phyloP scores from a whole-genome alignment of 35 echinoderm and acorn worm genomes.

The Apostichopus parvimensis region DNA sequence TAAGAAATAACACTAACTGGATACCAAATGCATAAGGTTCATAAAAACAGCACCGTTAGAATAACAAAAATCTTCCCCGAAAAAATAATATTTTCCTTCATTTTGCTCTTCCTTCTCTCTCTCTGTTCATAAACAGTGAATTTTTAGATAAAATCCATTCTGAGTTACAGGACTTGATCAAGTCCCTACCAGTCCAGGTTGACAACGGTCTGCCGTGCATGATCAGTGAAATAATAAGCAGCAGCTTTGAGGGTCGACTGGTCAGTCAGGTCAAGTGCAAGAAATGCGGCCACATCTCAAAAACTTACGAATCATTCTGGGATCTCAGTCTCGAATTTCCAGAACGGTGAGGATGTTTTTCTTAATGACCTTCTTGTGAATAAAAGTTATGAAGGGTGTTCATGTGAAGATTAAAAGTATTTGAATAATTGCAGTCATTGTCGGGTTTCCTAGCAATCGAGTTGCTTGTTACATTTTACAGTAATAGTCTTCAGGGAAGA shows the following conservation, averaged over 20 bases:
- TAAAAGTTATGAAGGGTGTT: too few species aligned
- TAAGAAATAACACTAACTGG: too few species aligned
- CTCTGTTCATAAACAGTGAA: slow-evolving; percentile 58
- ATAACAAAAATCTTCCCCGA: not conserved
- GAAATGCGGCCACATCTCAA: slow-evolving; percentile 75
- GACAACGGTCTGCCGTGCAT: slow-evolving; percentile 42
- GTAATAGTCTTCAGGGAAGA: too few species aligned
- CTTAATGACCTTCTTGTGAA: not conserved
- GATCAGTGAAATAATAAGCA: slow-evolving; percentile 68
- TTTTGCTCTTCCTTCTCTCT: not conserved
- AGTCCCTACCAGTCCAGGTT: slow-evolving; percentile 34
- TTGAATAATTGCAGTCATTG: too few species aligned
- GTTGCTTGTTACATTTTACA: too few species aligned
- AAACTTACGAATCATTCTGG: slow-evolving; percentile 94
- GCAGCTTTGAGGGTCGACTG: slow-evolving; percentile 85
- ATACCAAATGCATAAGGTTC: not conserved
- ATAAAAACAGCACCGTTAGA: not conserved
- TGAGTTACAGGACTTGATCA: slow-evolving; percentile 67
- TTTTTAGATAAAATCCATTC: slow-evolving; percentile 89
- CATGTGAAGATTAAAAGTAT: too few species aligned
- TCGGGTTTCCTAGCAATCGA: too few species aligned
- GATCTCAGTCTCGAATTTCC: slow-evolving; percentile 93
- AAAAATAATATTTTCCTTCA: not conserved
- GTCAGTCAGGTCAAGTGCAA: slow-evolving; percentile 90
- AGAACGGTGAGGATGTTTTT: slow-evolving; percentile 63